These are phyloP conservation scores for Danaus chrysippus DNA, from an alignment of 2,888 invertebrate species.

Conservation along the genomic window DNA sequence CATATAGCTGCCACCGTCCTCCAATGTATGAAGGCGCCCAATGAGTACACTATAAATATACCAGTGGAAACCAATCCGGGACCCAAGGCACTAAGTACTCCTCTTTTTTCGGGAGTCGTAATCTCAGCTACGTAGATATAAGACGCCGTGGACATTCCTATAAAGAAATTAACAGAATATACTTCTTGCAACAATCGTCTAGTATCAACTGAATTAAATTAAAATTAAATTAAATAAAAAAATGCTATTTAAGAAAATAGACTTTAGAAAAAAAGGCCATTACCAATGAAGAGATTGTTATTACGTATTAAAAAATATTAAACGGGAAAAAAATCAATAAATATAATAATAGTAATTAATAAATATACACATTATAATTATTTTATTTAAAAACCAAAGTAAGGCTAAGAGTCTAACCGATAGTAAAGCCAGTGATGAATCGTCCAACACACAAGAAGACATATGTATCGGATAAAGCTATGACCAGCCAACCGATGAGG, in stretches of 20 bases:
- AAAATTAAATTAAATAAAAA: too few relatives aligned
- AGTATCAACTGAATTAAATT: too few relatives aligned
- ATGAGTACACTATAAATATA: slow-evolving; percentile 83
- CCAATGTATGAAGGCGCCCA: slow-evolving; percentile 84
- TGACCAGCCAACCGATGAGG: slow-evolving; percentile 83
- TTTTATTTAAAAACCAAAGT: neutral
- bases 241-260: too few relatives aligned
- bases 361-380: too few relatives aligned
- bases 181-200: too few relatives aligned
- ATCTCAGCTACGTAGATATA: slow-evolving; percentile 85
- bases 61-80: slow-evolving; percentile 86
- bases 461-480: slow-evolving; percentile 81
- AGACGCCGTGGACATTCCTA: slow-evolving; percentile 84
- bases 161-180: slow-evolving; percentile 34
- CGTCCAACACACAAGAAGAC: slow-evolving; percentile 82
- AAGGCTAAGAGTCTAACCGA: slow-evolving; percentile 63
- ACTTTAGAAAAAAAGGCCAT: too few relatives aligned
- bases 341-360: too few relatives aligned
- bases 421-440: slow-evolving; percentile 84
- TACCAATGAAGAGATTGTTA: too few relatives aligned
- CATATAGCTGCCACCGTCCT: slow-evolving; percentile 82
- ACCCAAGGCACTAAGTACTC: slow-evolving; percentile 83
- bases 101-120: slow-evolving; percentile 82
- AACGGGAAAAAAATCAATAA: too few relatives aligned
- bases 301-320: too few relatives aligned